Percentiles rank a stretch among this genome's conserved stretches.
These are phyloP conservation scores for Passer domesticus DNA, from an alignment of 2,113 vertebrate species.

Conservation along the genomic window DNA sequence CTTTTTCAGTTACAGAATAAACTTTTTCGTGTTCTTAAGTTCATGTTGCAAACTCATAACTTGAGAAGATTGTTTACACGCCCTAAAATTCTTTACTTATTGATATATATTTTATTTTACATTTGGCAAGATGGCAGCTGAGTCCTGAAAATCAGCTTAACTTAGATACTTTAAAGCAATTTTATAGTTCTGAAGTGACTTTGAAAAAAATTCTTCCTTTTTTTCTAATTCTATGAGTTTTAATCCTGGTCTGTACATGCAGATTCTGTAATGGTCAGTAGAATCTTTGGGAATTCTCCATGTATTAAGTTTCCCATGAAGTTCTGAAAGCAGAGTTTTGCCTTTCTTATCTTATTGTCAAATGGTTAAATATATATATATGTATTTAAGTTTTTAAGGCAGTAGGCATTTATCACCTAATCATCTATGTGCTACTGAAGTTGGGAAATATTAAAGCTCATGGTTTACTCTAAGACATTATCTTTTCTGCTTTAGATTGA, in stretches of 20 bases:
- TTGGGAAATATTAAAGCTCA: background rate
- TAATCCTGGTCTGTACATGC: background rate
- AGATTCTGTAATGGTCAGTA: background rate
- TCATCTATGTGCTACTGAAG: background rate
- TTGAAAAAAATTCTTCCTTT: background rate
- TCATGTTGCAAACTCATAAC: background rate
- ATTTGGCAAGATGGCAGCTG: background rate
- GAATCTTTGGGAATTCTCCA: background rate
- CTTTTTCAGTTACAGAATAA: background rate
- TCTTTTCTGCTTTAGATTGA: constrained; percentile 1
- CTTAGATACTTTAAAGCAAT: background rate
- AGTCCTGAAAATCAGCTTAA: background rate
- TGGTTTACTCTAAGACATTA: background rate
- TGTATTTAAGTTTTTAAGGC: background rate
- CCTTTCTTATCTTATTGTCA: background rate
- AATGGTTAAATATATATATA: background rate
- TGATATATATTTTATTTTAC: background rate
- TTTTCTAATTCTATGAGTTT: background rate
- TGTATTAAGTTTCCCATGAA: background rate
- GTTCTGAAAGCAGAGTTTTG: background rate
- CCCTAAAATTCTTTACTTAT: background rate
- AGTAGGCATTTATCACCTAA: background rate
- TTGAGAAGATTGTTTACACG: background rate
- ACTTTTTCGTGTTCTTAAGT: background rate
- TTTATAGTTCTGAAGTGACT: background rate